Base-by-base conservation (phyloP, 2,797 vertebrate species). In the Phaenicophaeus curvirostris region DNA sequence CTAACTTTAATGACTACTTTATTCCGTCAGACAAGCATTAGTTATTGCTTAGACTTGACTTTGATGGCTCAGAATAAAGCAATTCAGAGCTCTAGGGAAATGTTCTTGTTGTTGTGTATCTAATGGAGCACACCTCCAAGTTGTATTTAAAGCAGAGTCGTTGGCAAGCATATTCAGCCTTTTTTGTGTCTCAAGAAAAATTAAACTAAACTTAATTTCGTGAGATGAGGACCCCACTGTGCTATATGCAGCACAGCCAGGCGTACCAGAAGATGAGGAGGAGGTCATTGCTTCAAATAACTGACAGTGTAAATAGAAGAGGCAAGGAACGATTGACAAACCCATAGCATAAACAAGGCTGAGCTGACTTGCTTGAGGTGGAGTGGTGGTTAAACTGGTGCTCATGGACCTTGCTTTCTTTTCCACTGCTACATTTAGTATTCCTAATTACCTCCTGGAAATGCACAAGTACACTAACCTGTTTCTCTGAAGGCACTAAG, bases 11-110 rank as follows among this genome's bases (percentile, higher is more conserved):
- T 95, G 72, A 85, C 57, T 82, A 17, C 54, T 95, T 79, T 58
- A 50, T 77, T 93, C 30, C 85, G 92, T 53, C 89, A 91, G 62
- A 72, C 39, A 71, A 80, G 21, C 35, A 75, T 65, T 91, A 93
- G 74, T 53, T 93, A 27, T 62, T 93, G 65, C 78, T 87, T 68
- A 51, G 54, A 13, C 31, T 84, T 63, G 30, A 65, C 88, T 94
- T 89, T 59, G 79, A 85, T 89, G 57, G 37, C 72, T 92, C 65
- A 72, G 87, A 95, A 69, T 9, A 80, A 35, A 87, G 31, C 65
- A 58, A 33, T 25, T 54, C 65, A 83, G 78, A 65, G 42, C 86
- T 90, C 33, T 76, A 16, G 15, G 62, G 54, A 73, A 83, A 58
- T 13, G n/a, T 81, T 91, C 28, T 65, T 63, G 0, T 41, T 91